Conservation (phyloP, 2,888 invertebrate species). For the Nineta flava region DNA sequence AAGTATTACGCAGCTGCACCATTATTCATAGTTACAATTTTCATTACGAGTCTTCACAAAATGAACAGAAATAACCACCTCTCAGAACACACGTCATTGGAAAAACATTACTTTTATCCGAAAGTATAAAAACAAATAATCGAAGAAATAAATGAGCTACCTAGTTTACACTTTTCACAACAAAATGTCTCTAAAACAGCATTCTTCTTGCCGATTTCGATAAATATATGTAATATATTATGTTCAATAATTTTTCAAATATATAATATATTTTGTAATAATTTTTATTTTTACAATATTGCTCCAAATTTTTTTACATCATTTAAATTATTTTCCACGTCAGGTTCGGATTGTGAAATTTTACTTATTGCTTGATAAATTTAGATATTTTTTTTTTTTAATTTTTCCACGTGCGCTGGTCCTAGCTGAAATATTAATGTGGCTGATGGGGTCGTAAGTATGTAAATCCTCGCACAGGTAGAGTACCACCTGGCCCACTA, state of each 20-base stretch:
- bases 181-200: too few species aligned
- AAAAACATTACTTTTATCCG: too few species aligned
- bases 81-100: too few species aligned
- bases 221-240: too few species aligned
- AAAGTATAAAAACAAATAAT: too few species aligned
- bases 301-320: background rate
- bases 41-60: too few species aligned
- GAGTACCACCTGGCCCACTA: constrained; percentile 38
- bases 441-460: constrained; percentile 24
- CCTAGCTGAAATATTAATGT: background rate
- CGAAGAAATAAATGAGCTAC: too few species aligned
- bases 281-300: background rate
- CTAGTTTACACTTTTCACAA: too few species aligned
- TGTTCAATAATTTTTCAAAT: background rate
- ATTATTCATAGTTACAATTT: too few species aligned
- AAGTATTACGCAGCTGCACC: too few species aligned
- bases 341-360: background rate
- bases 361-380: background rate
- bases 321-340: background rate
- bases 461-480: constrained; percentile 59
- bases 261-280: background rate
- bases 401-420: background rate
- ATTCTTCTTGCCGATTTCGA: too few species aligned
- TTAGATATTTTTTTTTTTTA: background rate
- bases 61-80: too few species aligned